These are phyloP conservation scores for Oncopodura yosiiana DNA, from an alignment of 1,140 invertebrate genomes.

Conservation along the genomic window DNA sequence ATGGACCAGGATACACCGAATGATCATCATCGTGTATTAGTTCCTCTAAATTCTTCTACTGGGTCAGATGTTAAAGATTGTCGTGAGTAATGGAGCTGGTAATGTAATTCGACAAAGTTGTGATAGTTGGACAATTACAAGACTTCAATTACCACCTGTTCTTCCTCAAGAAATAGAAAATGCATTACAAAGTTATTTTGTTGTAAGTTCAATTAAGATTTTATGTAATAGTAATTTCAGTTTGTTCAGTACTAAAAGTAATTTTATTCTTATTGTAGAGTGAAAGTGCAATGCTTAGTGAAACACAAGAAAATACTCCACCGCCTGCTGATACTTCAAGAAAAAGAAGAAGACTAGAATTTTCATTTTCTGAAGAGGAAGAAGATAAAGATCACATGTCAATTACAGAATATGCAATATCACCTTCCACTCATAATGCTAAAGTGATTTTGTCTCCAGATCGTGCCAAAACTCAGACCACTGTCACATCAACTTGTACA, in stretches of 20 bases:
- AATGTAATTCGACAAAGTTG: background rate
- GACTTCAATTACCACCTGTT: background rate
- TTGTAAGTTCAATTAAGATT: background rate
- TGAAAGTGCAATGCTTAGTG: too few species aligned
- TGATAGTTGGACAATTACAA: constrained; percentile 7
- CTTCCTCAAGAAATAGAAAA: constrained; percentile 3
- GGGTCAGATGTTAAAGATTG: background rate
- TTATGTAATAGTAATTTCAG: too few species aligned
- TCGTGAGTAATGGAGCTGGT: background rate
- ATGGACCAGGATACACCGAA: background rate
- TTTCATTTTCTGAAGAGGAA: constrained; percentile 2
- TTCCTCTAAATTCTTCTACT: background rate
- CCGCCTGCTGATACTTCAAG: too few species aligned
- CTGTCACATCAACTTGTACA: too few species aligned
- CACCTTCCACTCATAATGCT: too few species aligned
- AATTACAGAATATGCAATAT: too few species aligned
- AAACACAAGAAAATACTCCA: too few species aligned
- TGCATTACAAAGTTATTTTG: background rate
- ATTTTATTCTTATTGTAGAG: background rate
- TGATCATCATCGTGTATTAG: background rate
- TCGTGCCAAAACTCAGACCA: too few species aligned
- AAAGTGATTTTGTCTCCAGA: too few species aligned
- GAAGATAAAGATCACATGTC: constrained; percentile 1
- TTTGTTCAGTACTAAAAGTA: background rate
- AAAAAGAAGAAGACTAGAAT: background rate